phyloP scores from a whole-genome alignment of 2,797 vertebrate species.

The Rhabdophis nuchalis region DNA sequence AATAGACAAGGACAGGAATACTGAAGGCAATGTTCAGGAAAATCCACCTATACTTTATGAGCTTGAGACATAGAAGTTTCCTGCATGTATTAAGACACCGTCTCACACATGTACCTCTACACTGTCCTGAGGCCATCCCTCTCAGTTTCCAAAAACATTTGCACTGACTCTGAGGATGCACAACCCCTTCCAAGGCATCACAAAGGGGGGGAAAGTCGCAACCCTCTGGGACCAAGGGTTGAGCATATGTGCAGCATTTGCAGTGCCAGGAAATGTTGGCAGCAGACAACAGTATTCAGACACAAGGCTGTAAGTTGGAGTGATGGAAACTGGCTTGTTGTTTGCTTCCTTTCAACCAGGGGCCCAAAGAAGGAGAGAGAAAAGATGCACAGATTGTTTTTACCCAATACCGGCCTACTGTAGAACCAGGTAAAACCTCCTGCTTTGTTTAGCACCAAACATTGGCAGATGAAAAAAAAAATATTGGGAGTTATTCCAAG shows the following conservation, averaged over 20 bases:
- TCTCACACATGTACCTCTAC: not conserved
- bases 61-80: not conserved
- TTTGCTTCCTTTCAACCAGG: not conserved
- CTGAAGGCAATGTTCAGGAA: not conserved
- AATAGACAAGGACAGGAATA: not conserved
- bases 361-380: not conserved
- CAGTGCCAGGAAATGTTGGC: not conserved
- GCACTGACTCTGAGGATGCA: not conserved
- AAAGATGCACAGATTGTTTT: not conserved
- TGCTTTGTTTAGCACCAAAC: not conserved
- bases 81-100: not conserved
- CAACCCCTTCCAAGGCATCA: not conserved
- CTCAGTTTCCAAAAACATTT: not conserved
- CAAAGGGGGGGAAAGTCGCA: not conserved
- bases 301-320: not conserved
- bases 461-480: not conserved
- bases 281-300: not conserved
- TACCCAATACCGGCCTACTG: not conserved
- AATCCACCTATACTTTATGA: not conserved
- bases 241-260: not conserved
- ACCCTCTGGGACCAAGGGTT: not conserved
- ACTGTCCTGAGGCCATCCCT: not conserved
- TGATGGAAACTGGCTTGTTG: not conserved
- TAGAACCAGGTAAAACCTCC: not conserved
- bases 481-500: not conserved